Base-by-base conservation (phyloP, 2,888 invertebrate species). In the Drosophila macrospina region DNA sequence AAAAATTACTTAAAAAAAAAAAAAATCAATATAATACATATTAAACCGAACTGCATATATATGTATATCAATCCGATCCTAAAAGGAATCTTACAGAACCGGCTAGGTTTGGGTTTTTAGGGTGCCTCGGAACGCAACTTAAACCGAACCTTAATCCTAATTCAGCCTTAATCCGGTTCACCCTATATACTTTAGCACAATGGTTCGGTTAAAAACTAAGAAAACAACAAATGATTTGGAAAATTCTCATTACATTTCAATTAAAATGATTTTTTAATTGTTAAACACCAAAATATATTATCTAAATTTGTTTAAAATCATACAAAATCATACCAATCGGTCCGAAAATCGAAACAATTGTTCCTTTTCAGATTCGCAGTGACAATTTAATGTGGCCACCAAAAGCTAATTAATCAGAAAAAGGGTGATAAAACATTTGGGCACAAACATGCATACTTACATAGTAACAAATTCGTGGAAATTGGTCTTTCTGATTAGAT, bases 311-410 rank as follows among this genome's bases (percentile, higher is more conserved):
- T 28, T 44, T 5, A 24, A n/a, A 50, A 16, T 10, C 11, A 34
- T 8, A 32, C 11, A 10, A 26, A 67, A 45, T 16, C 15, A 24
- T 28, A 26, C 16, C 6, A 26, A 51, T 26, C 15, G 16, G 26
- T 39, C 52, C 30, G 37, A 16, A 51, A 37, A 28, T 51, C 15
- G 37, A 39, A 52, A 39, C 16, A 52, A 52, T 52, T 20, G 39
- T 39, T 52, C 52, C 52, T 52, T 16, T 30, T 52, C 39, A 28
- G 15, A 26, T 51, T 51, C 28, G 26, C 28, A 37, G 11, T 16
- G 6, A 48, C 20, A 64, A 50, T 42, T 65, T 10, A 28, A 44
- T 42, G 34, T 51, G 51, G 34, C n/a, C 13, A 32, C 10, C 11
- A 52, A 44, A 37, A 20, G 11, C 41, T 24, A 41, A 47, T 34